Conservation (phyloP, 2,797 vertebrate genomes). For the Sebastes alutus region DNA sequence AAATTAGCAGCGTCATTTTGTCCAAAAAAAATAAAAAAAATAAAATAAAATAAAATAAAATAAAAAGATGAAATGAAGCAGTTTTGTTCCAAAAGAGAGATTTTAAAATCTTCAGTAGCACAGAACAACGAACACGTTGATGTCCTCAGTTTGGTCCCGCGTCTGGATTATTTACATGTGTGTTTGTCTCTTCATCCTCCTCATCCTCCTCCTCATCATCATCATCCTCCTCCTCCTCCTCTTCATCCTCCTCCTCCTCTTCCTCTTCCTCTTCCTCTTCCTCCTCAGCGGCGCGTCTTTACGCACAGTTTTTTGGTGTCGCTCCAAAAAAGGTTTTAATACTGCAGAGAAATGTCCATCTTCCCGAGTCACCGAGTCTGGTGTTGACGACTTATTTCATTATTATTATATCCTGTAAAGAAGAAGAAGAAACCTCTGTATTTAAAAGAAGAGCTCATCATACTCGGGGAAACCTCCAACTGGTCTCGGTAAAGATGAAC, state of each 20-base stretch:
- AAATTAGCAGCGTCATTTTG: constrained; percentile 86
- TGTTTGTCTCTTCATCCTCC: too few relatives aligned
- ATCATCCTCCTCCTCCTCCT: background rate
- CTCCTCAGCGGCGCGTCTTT: background rate
- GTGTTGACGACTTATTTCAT: background rate
- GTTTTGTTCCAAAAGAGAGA: constrained; percentile 9
- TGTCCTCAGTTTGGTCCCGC: constrained; percentile 67
- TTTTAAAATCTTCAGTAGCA: background rate
- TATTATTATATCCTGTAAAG: background rate
- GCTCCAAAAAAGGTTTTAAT: background rate
- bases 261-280: background rate
- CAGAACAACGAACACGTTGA: background rate
- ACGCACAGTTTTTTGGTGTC: constrained; percentile 9
- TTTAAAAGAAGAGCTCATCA: too few relatives aligned
- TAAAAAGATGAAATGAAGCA: constrained; percentile 35
- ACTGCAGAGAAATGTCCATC: background rate
- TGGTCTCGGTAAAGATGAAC: too few relatives aligned
- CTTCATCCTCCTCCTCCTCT: background rate
- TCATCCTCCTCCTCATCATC: background rate
- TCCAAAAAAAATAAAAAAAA: constrained; percentile 46
- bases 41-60: background rate
- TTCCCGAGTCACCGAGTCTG: background rate
- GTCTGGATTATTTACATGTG: constrained; percentile 66
- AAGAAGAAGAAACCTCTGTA: too few relatives aligned
- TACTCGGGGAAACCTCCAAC: too few relatives aligned